A percentile compares a stretch with the other conserved stretches of the same genome.
phyloP scores from a whole-genome alignment of 2,888 invertebrate species.

The Dicroscelio sp. region DNA sequence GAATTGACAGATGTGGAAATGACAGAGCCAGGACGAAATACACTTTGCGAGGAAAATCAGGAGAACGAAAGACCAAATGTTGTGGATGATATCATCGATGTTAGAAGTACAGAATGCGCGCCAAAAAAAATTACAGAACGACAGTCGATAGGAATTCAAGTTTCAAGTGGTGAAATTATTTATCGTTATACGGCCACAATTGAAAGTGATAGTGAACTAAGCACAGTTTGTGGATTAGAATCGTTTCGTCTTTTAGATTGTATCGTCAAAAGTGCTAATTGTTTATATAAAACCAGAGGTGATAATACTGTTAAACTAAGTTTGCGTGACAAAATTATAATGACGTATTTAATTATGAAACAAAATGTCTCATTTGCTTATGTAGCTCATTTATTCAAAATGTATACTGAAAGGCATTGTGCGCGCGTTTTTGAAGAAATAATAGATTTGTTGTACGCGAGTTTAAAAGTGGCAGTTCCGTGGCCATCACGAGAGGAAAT shows the following conservation, averaged over 20 bases:
- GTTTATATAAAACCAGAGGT: background rate
- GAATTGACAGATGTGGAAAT: conserved; percentile 20
- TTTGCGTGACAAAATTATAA: conserved; percentile 17
- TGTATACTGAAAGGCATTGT: background rate
- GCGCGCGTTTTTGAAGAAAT: too few relatives aligned
- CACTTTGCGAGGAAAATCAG: background rate
- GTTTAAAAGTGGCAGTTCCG: too few relatives aligned
- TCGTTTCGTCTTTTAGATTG: background rate
- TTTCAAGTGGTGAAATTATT: conserved; percentile 27
- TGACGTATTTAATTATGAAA: conserved; percentile 11
- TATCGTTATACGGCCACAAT: conserved; percentile 1
- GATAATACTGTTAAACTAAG: background rate
- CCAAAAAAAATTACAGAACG: background rate
- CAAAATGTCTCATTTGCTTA: background rate
- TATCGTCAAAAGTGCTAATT: background rate
- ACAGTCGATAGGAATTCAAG: too few relatives aligned
- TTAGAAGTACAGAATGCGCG: background rate
- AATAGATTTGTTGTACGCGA: too few relatives aligned
- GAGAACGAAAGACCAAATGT: background rate
- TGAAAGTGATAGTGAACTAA: conserved; percentile 16
- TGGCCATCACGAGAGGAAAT: too few relatives aligned
- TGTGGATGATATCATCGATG: too few relatives aligned
- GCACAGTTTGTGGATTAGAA: conserved; percentile 13
- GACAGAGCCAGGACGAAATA: background rate
- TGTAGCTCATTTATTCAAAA: conserved; percentile 2